Evolutionary conservation across 2,888 invertebrate genomes (phyloP), one percentile per base, ranked within the genome.

Genomic region (Cephalotes varians): DNA sequence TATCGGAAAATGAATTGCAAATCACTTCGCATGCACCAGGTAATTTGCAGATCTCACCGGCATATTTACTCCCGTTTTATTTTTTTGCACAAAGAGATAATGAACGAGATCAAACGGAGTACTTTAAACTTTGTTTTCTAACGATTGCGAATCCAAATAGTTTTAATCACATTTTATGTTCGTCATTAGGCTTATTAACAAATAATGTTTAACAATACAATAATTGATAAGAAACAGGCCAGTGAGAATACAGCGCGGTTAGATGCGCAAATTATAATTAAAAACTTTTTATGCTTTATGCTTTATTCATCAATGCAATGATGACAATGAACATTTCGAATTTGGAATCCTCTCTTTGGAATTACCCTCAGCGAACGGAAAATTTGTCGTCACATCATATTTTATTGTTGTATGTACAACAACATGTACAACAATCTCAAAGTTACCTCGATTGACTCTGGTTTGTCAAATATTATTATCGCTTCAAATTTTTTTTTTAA

Each of bases 1-100:
- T 79, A 69, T 69, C 56, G 77, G 44, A 58, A 79, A 69, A 79
- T 79, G 69, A 79, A 79, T 79, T 79, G 77, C 77, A 77, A 77
- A 77, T 77, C 54, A 40, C 77, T 77, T 77, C 10, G 69, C 77
- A 77, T 77, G 69, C 40, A 44, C 21, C 40, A 12, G 51, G 31
- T 44, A 69, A 69, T 77, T 69, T 77, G 44, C 21, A 69, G 56
- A 44, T 69, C 56, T 44, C 37, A 34, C 67, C 7, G 15, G 54
- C 28, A n/a, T 28, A 54, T 34, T 34, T 64, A 54, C n/a, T 62
- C 28, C 15, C 7, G 40, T 51, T 40, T n/a, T n/a, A n/a, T n/a
- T n/a, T n/a, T 40, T 65, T 40, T 12, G 15, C 31, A 56, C 40
- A 40, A 65, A 67, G 34, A 31, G 28, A 67, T 69, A 64, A 51